Conservation (phyloP, 2,888 invertebrate genomes). For the Harmothoe impar region DNA sequence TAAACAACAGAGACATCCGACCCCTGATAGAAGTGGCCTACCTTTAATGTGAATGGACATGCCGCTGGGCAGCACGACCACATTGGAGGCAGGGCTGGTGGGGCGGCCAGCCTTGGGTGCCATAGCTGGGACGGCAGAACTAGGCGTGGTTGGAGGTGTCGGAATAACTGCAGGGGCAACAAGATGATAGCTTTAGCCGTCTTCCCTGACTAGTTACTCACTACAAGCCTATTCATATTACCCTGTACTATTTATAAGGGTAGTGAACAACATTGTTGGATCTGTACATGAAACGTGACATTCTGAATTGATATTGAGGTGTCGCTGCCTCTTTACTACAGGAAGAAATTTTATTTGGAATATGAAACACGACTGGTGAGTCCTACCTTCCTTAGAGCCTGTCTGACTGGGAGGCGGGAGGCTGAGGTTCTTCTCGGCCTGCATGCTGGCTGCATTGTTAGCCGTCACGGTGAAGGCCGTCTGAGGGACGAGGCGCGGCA, state of each 20-base stretch:
- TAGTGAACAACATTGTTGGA: too few species aligned
- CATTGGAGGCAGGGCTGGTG: slow-evolving; percentile 79
- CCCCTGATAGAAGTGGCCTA: slow-evolving; percentile 65
- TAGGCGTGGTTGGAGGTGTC: slow-evolving; percentile 43
- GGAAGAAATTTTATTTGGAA: too few species aligned
- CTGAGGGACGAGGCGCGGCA: slow-evolving; percentile 93
- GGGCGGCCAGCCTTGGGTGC: slow-evolving; percentile 39
- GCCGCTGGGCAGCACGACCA: slow-evolving; percentile 81
- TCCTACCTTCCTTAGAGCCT: slow-evolving; percentile 76
- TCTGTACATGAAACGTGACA: too few species aligned
- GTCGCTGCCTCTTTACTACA: too few species aligned
- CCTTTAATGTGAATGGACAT: slow-evolving; percentile 82
- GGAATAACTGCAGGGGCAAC: not conserved
- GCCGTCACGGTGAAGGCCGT: slow-evolving; percentile 93
- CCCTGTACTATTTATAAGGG: too few species aligned
- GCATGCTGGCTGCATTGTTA: slow-evolving; percentile 89
- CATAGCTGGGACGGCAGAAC: not conserved
- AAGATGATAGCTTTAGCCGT: too few species aligned
- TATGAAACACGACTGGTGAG: too few species aligned
- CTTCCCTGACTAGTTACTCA: too few species aligned
- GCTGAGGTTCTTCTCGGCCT: slow-evolving; percentile 87
- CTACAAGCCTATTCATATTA: too few species aligned
- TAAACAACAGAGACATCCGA: too few species aligned
- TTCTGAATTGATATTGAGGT: too few species aligned
- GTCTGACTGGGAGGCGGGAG: slow-evolving; percentile 79